Evolutionary conservation across 2,888 invertebrate species (phyloP).

Genomic region (Thera obeliscata): DNA sequence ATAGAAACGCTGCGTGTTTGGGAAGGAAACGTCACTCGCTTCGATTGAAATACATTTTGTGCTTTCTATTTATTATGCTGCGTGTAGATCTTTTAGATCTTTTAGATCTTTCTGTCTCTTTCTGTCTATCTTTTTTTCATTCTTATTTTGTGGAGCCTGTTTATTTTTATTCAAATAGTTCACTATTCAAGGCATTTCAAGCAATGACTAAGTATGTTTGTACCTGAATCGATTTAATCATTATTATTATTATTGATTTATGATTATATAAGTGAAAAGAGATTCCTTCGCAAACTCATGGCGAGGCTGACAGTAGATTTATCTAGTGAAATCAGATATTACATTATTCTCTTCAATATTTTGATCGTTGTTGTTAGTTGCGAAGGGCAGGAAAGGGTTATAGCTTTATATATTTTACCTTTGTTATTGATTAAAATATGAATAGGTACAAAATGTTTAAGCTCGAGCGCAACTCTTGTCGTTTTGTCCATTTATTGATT

Average conservation of each 20-base stretch:
- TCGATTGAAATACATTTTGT: slow-evolving; percentile 26
- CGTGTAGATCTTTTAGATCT: too few relatives aligned
- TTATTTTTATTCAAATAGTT: slow-evolving; percentile 9
- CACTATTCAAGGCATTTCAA: slow-evolving; percentile 24
- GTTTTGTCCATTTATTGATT: slow-evolving; percentile 52
- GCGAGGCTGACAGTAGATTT: slow-evolving; percentile 53
- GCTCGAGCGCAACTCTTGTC: slow-evolving; percentile 53
- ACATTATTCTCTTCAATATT: slow-evolving; percentile 58
- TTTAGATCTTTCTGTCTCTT: too few relatives aligned
- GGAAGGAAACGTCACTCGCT: slow-evolving; percentile 49
- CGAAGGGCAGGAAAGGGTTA: slow-evolving; percentile 63
- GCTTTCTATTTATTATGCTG: slow-evolving; percentile 18
- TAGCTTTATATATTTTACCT: slow-evolving; percentile 77
- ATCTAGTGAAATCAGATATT: slow-evolving; percentile 62
- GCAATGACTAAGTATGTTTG: slow-evolving; percentile 20
- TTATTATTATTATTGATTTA: slow-evolving; percentile 5
- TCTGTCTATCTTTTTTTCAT: slow-evolving; percentile 9
- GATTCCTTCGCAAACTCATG: slow-evolving; percentile 56
- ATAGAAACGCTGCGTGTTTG: slow-evolving; percentile 66
- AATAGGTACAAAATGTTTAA: slow-evolving; percentile 62
- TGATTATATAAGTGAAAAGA: slow-evolving; percentile 27
- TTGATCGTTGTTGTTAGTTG: slow-evolving; percentile 69
- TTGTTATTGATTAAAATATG: slow-evolving; percentile 65
- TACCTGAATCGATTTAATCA: slow-evolving; percentile 10
- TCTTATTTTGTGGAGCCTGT: slow-evolving; percentile 23